Evolutionary conservation across 2,888 invertebrate genomes (phyloP).

Genomic region (Hydrotaea cyrtoneurina): DNA sequence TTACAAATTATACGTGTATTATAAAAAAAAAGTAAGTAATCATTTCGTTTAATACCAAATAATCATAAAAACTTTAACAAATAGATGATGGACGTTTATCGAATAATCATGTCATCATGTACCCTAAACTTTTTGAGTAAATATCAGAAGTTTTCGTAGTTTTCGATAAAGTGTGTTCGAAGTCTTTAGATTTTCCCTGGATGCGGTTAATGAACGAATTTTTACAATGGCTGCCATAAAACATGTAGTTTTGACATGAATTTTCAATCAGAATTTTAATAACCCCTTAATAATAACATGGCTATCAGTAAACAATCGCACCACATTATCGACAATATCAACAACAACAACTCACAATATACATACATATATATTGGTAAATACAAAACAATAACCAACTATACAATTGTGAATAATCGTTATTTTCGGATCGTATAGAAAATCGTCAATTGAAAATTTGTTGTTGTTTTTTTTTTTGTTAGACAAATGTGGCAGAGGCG

Average conservation of each 20-base stretch:
- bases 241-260: conserved; percentile 75
- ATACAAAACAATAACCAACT: not conserved
- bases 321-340: conserved; percentile 74
- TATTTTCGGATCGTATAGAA: conserved; percentile 9
- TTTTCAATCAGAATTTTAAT: conserved; percentile 81
- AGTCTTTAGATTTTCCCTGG: not conserved
- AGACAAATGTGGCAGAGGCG: conserved; percentile 20
- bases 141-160: too few relatives aligned
- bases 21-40: conserved; percentile 51
- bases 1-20: conserved; percentile 44
- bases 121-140: not conserved
- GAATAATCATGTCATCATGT: not conserved
- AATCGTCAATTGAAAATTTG: not conserved
- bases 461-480: not conserved
- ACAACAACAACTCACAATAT: conserved; percentile 61
- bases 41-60: conserved; percentile 19
- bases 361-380: too few relatives aligned
- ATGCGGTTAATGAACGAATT: conserved; percentile 59
- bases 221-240: conserved; percentile 75
- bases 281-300: conserved; percentile 76
- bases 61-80: conserved; percentile 12
- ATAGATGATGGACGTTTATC: conserved; percentile 8
- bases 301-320: conserved; percentile 46
- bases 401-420: conserved; percentile 9
- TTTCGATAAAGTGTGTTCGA: not conserved